Evolutionary conservation across 1,140 invertebrate species (phyloP).

Genomic region (Drosophila carrolli): DNA sequence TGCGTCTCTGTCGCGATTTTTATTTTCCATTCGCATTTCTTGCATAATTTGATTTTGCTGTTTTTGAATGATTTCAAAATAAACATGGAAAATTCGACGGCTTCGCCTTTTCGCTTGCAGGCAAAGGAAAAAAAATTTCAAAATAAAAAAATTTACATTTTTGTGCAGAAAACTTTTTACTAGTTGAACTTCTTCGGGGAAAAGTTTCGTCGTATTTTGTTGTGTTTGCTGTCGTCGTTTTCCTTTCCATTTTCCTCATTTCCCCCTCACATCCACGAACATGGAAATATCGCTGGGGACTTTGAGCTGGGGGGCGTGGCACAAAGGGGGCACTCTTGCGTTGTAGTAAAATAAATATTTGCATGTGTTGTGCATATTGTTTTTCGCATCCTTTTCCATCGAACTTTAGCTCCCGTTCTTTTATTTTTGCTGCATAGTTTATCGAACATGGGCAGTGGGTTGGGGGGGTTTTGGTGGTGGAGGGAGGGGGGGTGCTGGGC

Average conservation of each 20-base stretch:
- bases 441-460: background rate
- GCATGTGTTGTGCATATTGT: constrained; percentile 56
- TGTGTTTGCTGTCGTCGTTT: constrained; percentile 11
- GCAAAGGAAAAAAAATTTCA: constrained; percentile 3
- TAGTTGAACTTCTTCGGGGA: constrained; percentile 55
- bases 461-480: background rate
- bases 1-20: constrained; percentile 11
- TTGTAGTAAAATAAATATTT: constrained; percentile 57
- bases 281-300: constrained; percentile 38
- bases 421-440: constrained; percentile 10
- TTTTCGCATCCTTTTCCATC: constrained; percentile 10
- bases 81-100: constrained; percentile 58
- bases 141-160: constrained; percentile 38
- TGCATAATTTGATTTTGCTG: constrained; percentile 66
- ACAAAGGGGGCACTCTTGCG: constrained; percentile 1
- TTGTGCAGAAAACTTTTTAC: constrained; percentile 43
- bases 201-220: constrained; percentile 48
- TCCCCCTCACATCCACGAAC: constrained; percentile 9
- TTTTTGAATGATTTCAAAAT: constrained; percentile 70
- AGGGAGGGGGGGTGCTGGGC: too few relatives aligned
- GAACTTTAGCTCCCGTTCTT: constrained; percentile 1
- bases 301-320: constrained; percentile 39
- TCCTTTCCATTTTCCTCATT: constrained; percentile 3
- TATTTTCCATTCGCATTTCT: constrained; percentile 30
- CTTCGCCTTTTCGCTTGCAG: background rate